Evolutionary conservation across 37 sponge, comb jelly and placozoan species (phyloP), one percentile per base, ranked within the genome.

Genomic region (Ianthella basta): DNA sequence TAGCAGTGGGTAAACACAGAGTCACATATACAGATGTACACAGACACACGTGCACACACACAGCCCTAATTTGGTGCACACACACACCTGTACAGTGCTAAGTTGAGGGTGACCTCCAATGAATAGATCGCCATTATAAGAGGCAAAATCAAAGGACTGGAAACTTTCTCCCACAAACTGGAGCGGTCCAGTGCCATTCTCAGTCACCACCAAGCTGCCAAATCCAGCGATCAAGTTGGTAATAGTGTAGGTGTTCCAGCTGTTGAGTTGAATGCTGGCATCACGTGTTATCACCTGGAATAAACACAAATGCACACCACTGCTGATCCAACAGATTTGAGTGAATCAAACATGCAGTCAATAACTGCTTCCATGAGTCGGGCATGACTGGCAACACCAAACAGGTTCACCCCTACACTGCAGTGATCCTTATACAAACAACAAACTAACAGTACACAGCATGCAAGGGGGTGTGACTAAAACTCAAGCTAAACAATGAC

Each of bases 21-120:
- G 65, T 3, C 65, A 63, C 24, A 63, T 10, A 29, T 10, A 6
- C 4, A 44, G 6, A 44, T 8, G 3, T 81, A 59, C 56, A 61
- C 56, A 59, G 56, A 61, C 56, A 61, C 56, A 59, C 56, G 63
- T 81, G 82, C 56, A 59, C 56, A 59, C 16, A 59, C 56, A 59
- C 40, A 56, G 29, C 35, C 33, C 35, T 73, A 36, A 15, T 30
- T 5, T 30, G 6, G 36, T 73, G 75, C 13, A 29, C 3, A 29
- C 30, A 29, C 30, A 29, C 8, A 86, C 86, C 57, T 83, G 66
- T 18, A 79, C 66, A 0, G 74, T 60, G 37, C 32, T 44, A 24
- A 80, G 69, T 16, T 29, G n/a, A 37, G 92, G 87, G 55, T 83
- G 86, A 1, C 89, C 89, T 5, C 92, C 92, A 59, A 92, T 83